Percentiles rank a stretch among this genome's conserved stretches.
Evolutionary conservation across 1,140 invertebrate species (phyloP).

Genomic region (Hypsibius dujardini): DNA sequence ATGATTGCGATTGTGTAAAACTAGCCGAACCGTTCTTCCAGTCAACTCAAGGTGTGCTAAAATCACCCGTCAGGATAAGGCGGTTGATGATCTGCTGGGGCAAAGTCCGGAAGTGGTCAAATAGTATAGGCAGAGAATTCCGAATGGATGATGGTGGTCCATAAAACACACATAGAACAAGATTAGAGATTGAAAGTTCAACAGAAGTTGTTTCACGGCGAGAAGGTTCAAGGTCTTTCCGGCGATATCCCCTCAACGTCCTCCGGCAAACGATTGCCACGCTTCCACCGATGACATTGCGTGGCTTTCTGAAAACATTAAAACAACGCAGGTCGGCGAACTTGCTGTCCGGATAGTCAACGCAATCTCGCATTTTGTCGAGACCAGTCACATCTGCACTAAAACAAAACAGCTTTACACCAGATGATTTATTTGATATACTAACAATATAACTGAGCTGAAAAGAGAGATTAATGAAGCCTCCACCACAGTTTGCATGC

Average conservation of each 20-base stretch:
- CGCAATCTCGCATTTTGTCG: background rate
- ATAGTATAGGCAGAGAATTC: background rate
- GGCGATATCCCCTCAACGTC: background rate
- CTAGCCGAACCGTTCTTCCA: background rate
- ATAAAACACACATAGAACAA: background rate
- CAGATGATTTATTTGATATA: no score
- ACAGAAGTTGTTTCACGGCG: background rate
- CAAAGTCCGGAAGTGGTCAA: background rate
- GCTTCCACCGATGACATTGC: background rate
- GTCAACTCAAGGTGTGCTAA: background rate
- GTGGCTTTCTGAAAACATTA: slow-evolving; percentile 10
- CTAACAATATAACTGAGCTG: no score
- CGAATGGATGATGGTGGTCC: background rate
- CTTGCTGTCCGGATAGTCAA: background rate
- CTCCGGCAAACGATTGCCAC: background rate
- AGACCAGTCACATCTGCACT: background rate
- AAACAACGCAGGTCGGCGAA: slow-evolving; percentile 4
- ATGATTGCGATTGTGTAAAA: background rate
- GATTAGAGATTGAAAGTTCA: background rate
- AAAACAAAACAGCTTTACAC: no score
- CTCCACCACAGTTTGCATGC: no score
- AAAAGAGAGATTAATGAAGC: no score
- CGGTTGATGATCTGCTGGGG: background rate
- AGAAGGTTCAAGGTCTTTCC: background rate
- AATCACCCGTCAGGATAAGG: background rate